Base-by-base conservation (phyloP, 1,140 invertebrate species). In the Drosophila trapezifrons region DNA sequence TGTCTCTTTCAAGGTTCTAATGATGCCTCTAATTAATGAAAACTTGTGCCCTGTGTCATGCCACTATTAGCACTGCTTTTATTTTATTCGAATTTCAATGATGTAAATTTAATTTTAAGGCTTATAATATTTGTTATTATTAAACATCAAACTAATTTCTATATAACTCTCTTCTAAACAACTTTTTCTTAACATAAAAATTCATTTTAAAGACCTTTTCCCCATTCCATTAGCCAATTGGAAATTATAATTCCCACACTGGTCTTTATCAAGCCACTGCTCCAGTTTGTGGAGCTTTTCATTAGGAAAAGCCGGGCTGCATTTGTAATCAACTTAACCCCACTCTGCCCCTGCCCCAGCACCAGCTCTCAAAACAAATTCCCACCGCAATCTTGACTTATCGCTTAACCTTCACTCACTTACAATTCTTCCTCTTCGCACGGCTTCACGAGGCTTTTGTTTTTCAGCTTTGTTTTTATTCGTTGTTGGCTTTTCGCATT, bases 381-480 rank as follows among this genome's bases (percentile, higher is more conserved):
- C 59, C 60, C 66, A 60, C 38, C 76, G 52, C 56, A 60, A 43
- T 56, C 57, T 81, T 81, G 79, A 81, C 79, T 78, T 73, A 46
- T 62, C 67, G 62, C 67, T 81, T 81, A 81, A 81, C 79, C 79
- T 62, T 79, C 63, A 56, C 35, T 65, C 52, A 64, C 49, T 81
- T 78, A 67, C 73, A 77, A 64, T 73, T 60, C 57, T 55, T 70
- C 40, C 43, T 38, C 22, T 42, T 43, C 40, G 55, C 27, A 29
- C 8, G 57, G 62, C 38, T 64, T 12, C 10, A 27, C 55, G 43
- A n/a, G 32, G 18, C 37, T 58, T 58, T 79, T 62, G 40, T 78
- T 64, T 60, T 64, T 40, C 20, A 18, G 60, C 62, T 56, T 58
- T 56, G 47, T 62, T 43, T 55, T 42, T 35, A 40, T 17, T 62